These are phyloP conservation scores for Pogonocherus hispidulus DNA, from an alignment of 2,888 invertebrate genomes.

Conservation along the genomic window DNA sequence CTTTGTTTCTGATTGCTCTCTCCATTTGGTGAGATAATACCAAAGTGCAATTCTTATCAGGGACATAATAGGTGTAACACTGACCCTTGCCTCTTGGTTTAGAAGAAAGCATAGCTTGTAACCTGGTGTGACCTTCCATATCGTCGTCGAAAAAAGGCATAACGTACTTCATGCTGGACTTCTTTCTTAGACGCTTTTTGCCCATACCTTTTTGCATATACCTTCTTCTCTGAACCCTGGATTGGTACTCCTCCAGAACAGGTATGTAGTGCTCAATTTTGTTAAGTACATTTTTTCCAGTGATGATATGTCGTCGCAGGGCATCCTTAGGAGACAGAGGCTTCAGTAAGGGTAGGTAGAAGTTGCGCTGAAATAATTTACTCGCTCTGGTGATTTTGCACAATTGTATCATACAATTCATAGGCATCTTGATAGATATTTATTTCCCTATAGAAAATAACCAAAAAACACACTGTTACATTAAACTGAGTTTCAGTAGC, in stretches of 20 bases:
- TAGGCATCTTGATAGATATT: constrained; percentile 59
- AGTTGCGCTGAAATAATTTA: constrained; percentile 84
- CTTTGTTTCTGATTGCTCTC: constrained; percentile 82
- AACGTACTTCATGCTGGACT: constrained; percentile 61
- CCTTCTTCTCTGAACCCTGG: constrained; percentile 58
- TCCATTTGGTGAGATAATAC: constrained; percentile 82
- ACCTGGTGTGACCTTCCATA: constrained; percentile 62
- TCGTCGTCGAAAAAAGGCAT: constrained; percentile 64
- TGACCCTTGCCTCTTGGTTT: constrained; percentile 73
- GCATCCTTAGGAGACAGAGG: constrained; percentile 89
- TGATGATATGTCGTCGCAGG: constrained; percentile 83
- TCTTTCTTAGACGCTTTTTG: constrained; percentile 63
- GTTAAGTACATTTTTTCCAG: constrained; percentile 82
- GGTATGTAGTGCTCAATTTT: constrained; percentile 86
- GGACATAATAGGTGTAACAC: constrained; percentile 80
- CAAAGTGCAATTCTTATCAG: constrained; percentile 80
- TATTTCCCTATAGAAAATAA: constrained; percentile 21
- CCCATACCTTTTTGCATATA: constrained; percentile 63
- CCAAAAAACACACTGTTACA: constrained; percentile 25
- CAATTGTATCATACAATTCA: constrained; percentile 75
- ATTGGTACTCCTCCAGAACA: constrained; percentile 73
- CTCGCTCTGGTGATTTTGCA: constrained; percentile 87
- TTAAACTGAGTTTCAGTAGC: constrained; percentile 13
- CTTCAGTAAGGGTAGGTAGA: constrained; percentile 85
- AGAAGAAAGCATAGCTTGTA: constrained; percentile 69